Percentiles rank a stretch among this genome's conserved stretches.
These are phyloP conservation scores for Triplophysa bombifrons DNA, from an alignment of 2,797 vertebrate genomes.

Conservation along the genomic window DNA sequence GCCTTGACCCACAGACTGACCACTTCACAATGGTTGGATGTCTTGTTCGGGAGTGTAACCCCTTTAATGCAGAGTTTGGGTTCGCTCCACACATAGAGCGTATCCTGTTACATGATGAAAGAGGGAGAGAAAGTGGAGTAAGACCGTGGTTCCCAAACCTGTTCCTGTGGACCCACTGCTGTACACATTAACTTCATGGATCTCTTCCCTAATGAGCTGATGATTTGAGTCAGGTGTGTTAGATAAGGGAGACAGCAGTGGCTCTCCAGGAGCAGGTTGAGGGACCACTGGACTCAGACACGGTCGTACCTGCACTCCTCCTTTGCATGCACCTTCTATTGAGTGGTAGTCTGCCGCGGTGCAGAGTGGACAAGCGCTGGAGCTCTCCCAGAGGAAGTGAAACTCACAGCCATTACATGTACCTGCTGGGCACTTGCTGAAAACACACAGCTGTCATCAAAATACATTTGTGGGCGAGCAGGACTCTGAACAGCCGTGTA, in stretches of 20 bases:
- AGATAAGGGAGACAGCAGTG: no score
- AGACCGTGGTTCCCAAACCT: no score
- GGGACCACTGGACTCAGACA: neutral
- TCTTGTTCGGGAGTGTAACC: conserved; percentile 85
- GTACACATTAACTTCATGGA: no score
- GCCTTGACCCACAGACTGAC: conserved; percentile 92
- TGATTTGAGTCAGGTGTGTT: no score
- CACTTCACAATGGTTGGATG: conserved; percentile 83
- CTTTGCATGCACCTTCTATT: conserved; percentile 93
- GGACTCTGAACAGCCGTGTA: neutral
- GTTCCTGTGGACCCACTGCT: no score
- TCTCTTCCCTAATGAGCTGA: no score
- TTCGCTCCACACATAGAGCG: conserved; percentile 94
- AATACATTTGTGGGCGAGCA: neutral
- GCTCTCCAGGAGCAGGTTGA: no score
- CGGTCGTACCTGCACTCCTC: conserved; percentile 85
- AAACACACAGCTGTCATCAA: conserved; percentile 24
- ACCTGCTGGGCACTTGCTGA: conserved; percentile 89
- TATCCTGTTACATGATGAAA: conserved; percentile 76
- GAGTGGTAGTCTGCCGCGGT: conserved; percentile 88
- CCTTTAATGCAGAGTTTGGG: conserved; percentile 92
- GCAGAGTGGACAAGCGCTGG: conserved; percentile 92
- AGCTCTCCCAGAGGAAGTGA: conserved; percentile 93
- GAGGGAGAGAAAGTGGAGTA: neutral
- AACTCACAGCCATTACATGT: conserved; percentile 95